A percentile compares a stretch with the other conserved stretches of the same genome.
phyloP scores from a whole-genome alignment of 1,140 invertebrate species.

The Lethocerus indicus region DNA sequence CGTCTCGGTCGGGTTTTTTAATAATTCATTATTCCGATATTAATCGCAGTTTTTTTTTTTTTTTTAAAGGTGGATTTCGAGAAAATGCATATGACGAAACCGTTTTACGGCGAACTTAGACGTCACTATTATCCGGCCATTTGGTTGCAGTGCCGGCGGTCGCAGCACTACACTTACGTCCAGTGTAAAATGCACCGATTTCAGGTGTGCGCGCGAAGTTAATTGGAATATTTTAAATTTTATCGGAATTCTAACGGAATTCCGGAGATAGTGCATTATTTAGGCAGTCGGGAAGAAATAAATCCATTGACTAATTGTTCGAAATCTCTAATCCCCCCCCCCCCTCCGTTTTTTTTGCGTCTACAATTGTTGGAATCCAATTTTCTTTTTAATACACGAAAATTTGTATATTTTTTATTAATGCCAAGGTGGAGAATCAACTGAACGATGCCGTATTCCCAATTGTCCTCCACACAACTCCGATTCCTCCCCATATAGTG shows the following conservation, averaged over 20 bases:
- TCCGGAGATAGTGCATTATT: no score
- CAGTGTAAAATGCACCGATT: constrained; percentile 49
- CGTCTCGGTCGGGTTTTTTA: no score
- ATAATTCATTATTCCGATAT: constrained; percentile 3
- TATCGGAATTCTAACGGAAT: no score
- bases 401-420: no score
- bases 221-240: no score
- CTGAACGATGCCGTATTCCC: constrained; percentile 55
- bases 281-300: no score
- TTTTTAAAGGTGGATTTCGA: constrained; percentile 52
- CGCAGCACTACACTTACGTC: constrained; percentile 44
- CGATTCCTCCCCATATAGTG: constrained; percentile 26
- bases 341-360: no score
- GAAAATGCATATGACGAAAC: constrained; percentile 77
- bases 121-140: constrained; percentile 56
- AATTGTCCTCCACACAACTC: constrained; percentile 47
- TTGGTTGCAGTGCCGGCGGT: constrained; percentile 54
- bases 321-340: no score
- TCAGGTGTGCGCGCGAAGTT: no score
- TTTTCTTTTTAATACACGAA: no score
- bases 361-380: no score
- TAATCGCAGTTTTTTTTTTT: constrained; percentile 5
- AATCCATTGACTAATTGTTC: no score
- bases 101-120: constrained; percentile 61
- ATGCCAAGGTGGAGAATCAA: constrained; percentile 62